A percentile compares a stretch with the other conserved stretches of the same genome.
phyloP scores from a whole-genome alignment of 2,797 vertebrate genomes.

The Holocentrus rufus region DNA sequence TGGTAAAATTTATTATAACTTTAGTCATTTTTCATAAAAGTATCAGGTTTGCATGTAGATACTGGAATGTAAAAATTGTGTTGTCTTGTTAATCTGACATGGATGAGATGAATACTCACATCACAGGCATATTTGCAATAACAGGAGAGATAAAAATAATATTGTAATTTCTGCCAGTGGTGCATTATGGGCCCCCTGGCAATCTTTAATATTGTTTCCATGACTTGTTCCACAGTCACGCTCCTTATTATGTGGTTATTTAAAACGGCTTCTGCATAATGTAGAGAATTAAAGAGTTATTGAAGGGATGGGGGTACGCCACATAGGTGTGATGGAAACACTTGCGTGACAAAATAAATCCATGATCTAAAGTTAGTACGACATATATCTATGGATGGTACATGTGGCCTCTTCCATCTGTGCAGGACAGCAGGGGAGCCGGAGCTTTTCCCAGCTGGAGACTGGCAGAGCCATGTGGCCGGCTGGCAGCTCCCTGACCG shows the following conservation, averaged over 20 bases:
- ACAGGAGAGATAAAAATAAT: neutral
- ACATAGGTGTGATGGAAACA: too few species aligned
- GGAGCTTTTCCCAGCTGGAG: conserved; percentile 59
- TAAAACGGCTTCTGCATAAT: neutral
- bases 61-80: too few species aligned
- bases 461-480: conserved; percentile 58
- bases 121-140: neutral
- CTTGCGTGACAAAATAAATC: neutral
- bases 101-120: too few species aligned
- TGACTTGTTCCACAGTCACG: too few species aligned
- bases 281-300: too few species aligned
- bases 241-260: neutral
- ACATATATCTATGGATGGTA: conserved; percentile 25
- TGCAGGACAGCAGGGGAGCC: conserved; percentile 54
- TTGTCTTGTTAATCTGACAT: too few species aligned
- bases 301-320: too few species aligned
- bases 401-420: conserved; percentile 59
- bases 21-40: neutral
- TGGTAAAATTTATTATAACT: neutral
- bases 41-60: neutral
- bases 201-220: neutral
- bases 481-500: conserved; percentile 44
- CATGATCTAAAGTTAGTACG: conserved; percentile 32
- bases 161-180: neutral
- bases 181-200: neutral